phyloP scores from a whole-genome alignment of 2,113 vertebrate genomes.

The Psophia crepitans region DNA sequence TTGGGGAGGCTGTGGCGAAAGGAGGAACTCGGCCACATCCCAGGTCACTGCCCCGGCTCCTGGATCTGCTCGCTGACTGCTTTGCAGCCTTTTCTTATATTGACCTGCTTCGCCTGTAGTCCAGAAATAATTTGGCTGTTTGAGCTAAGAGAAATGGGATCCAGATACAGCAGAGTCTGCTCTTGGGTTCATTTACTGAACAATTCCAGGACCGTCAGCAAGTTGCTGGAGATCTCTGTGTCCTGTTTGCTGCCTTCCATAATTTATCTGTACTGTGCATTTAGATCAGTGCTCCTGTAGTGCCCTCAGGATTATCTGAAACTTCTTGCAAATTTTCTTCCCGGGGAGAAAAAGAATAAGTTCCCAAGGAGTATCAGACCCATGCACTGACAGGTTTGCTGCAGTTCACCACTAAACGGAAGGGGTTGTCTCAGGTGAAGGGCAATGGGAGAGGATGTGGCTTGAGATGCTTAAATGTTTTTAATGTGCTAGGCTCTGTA shows the following conservation, averaged over 20 bases:
- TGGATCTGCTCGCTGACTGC: background rate
- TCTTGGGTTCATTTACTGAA: background rate
- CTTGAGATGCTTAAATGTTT: background rate
- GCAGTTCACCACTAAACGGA: background rate
- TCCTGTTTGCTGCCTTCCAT: background rate
- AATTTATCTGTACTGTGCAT: fast-evolving
- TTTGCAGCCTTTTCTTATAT: background rate
- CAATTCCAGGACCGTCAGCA: background rate
- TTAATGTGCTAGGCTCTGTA: background rate
- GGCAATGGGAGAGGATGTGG: constrained; percentile 1
- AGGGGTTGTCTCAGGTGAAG: background rate
- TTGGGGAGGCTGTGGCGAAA: background rate
- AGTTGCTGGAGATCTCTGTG: background rate
- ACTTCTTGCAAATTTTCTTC: background rate
- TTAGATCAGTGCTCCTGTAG: background rate
- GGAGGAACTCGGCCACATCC: constrained; percentile 30
- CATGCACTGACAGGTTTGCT: fast-evolving
- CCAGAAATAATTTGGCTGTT: background rate
- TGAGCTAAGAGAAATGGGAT: fast-evolving
- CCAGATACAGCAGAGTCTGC: background rate
- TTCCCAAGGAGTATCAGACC: background rate
- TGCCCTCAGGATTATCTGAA: background rate
- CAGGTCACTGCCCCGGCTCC: background rate
- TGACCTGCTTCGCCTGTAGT: background rate
- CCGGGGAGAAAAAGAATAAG: background rate